phyloP scores from a whole-genome alignment of 1,140 invertebrate species.

The Acyrthosiphon pisum region DNA sequence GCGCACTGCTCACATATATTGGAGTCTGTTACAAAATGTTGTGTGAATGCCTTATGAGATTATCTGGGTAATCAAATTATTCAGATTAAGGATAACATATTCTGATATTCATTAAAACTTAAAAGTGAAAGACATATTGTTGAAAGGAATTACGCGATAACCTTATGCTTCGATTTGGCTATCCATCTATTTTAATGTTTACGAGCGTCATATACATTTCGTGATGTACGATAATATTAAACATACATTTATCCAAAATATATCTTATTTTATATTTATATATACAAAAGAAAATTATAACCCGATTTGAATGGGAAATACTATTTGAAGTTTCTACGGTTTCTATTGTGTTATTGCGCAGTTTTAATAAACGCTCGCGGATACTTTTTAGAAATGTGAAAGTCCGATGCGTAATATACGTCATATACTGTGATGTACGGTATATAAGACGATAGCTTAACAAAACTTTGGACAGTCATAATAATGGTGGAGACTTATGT shows the following conservation, averaged over 20 bases:
- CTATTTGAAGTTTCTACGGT: background rate
- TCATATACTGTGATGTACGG: background rate
- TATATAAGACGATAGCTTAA: background rate
- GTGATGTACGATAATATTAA: background rate
- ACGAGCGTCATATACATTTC: background rate
- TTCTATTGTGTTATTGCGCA: background rate
- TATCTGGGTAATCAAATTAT: background rate
- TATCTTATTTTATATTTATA: background rate
- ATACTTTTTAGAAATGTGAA: background rate
- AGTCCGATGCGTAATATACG: background rate
- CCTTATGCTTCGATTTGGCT: background rate
- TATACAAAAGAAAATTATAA: background rate
- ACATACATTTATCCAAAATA: background rate
- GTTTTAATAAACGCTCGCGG: background rate
- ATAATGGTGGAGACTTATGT: constrained; percentile 43
- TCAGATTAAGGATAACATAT: background rate
- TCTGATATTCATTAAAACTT: background rate
- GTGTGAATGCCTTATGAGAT: background rate
- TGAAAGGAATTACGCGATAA: background rate
- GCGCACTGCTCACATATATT: no score
- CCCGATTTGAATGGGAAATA: background rate
- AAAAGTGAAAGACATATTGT: background rate
- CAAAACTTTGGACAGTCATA: constrained; percentile 49
- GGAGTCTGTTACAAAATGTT: background rate
- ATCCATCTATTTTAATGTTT: background rate